These are phyloP conservation scores for Ormia ochracea DNA, from an alignment of 2,888 invertebrate genomes.

Conservation along the genomic window DNA sequence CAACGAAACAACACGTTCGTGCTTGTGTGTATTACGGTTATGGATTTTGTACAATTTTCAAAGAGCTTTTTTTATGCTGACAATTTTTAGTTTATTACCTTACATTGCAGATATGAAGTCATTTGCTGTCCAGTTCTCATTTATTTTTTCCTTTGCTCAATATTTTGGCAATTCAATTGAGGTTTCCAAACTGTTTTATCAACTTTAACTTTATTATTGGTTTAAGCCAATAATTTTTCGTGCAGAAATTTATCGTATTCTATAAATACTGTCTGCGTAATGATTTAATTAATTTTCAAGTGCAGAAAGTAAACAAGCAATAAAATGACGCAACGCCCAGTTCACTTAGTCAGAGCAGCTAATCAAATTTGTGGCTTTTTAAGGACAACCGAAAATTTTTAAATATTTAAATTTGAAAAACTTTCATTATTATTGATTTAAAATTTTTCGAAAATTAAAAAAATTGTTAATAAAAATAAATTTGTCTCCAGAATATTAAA, in stretches of 20 bases:
- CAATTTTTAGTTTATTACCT: constrained; percentile 65
- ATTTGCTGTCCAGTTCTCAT: constrained; percentile 45
- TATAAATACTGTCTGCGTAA: not conserved
- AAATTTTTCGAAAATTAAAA: too few species aligned
- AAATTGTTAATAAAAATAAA: too few species aligned
- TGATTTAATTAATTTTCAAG: constrained; percentile 20
- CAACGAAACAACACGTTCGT: constrained; percentile 29
- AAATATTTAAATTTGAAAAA: too few species aligned
- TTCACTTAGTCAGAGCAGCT: too few species aligned
- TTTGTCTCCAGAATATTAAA: too few species aligned
- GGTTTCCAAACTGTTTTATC: constrained; percentile 30
- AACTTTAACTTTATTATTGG: constrained; percentile 36
- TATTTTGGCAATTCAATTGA: constrained; percentile 59
- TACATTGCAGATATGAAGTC: constrained; percentile 64
- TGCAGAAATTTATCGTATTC: constrained; percentile 28
- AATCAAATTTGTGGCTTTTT: too few species aligned
- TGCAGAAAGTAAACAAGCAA: constrained; percentile 13
- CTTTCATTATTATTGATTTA: too few species aligned
- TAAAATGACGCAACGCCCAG: not conserved
- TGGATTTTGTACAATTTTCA: constrained; percentile 56
- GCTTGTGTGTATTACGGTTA: constrained; percentile 48
- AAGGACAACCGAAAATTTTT: too few species aligned
- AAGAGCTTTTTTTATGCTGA: constrained; percentile 48
- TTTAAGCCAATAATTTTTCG: constrained; percentile 26
- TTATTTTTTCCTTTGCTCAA: constrained; percentile 9